These are phyloP conservation scores for Crotophaga sulcirostris DNA, from an alignment of 2,113 vertebrate genomes.

Conservation along the genomic window DNA sequence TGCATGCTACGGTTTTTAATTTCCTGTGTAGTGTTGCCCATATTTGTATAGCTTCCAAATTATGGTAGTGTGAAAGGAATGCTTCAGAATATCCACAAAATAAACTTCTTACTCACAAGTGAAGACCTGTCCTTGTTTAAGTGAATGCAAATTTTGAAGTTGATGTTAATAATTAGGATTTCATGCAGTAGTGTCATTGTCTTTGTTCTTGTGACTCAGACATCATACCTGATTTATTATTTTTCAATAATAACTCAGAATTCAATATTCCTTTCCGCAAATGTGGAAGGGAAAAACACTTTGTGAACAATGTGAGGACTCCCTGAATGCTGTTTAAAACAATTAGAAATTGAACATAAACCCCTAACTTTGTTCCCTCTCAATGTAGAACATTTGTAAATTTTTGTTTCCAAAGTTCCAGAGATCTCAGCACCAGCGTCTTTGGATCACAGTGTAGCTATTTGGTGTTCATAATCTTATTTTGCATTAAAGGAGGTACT, in stretches of 20 bases:
- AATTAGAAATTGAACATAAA: not conserved
- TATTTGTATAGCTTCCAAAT: not conserved
- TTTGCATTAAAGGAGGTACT: not conserved
- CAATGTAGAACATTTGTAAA: not conserved
- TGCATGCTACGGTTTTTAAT: not conserved
- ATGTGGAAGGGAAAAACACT: no score
- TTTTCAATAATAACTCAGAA: not conserved
- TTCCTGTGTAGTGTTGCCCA: not conserved
- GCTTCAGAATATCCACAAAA: not conserved
- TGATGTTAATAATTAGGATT: not conserved
- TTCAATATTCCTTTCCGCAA: not conserved
- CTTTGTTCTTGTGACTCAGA: not conserved
- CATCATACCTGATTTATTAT: not conserved
- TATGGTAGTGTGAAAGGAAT: not conserved
- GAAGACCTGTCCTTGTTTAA: not conserved
- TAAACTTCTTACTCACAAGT: not conserved
- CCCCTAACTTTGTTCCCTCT: not conserved
- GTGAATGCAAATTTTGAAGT: not conserved
- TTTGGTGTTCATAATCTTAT: not conserved
- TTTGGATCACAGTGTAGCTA: not conserved
- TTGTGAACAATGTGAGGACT: not conserved
- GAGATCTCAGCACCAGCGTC: not conserved
- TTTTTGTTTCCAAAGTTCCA: not conserved
- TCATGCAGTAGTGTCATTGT: not conserved
- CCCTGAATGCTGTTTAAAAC: slow-evolving; percentile 3